A percentile compares a stretch with the other conserved stretches of the same genome.
Evolutionary conservation across 2,113 vertebrate species (phyloP).

Genomic region (Gobio gobio): DNA sequence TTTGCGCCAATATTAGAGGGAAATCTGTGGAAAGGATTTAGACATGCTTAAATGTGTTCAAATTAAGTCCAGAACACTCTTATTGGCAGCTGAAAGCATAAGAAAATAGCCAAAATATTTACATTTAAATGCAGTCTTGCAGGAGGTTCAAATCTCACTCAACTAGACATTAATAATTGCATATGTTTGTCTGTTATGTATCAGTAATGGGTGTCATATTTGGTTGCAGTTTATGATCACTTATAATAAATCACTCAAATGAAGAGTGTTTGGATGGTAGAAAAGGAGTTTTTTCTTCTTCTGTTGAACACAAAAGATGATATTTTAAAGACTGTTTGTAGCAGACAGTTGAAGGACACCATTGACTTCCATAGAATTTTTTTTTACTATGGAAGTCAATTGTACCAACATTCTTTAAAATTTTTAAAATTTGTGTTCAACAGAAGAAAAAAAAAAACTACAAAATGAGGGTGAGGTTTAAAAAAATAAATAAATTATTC

Average conservation of each 20-base stretch:
- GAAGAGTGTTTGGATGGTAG: background rate
- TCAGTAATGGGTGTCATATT: background rate
- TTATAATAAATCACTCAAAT: background rate
- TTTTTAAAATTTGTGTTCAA: no score
- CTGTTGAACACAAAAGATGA: no score
- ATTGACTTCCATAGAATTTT: no score
- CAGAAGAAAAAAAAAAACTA: no score
- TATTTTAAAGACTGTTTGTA: no score
- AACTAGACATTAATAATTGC: background rate
- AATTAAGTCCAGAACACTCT: background rate
- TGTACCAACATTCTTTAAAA: no score
- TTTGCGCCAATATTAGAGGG: background rate
- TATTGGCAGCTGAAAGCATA: background rate
- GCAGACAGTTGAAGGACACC: no score
- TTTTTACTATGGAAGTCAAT: no score
- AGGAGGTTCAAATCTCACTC: background rate
- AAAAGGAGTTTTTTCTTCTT: background rate
- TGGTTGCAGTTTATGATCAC: background rate
- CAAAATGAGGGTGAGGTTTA: no score
- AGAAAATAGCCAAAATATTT: background rate
- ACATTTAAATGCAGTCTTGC: background rate
- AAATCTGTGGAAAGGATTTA: background rate
- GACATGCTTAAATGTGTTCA: background rate
- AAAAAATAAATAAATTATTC: no score
- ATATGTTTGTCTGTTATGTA: background rate